phyloP scores from a whole-genome alignment of 2,113 vertebrate genomes.

The Smithornis capensis region DNA sequence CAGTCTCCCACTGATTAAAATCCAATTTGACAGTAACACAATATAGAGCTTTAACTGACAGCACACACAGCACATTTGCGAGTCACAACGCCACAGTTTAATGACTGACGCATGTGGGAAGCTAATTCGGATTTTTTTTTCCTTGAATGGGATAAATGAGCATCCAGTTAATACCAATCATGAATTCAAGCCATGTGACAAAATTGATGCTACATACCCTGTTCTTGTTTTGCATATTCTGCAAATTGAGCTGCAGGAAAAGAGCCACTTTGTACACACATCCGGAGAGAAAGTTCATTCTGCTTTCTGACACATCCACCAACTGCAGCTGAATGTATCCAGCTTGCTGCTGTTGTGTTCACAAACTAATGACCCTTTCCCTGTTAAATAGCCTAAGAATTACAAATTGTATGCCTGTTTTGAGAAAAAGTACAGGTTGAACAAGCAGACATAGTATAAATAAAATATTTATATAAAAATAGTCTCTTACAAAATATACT shows the following conservation, averaged over 20 bases:
- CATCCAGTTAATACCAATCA: slow-evolving; percentile 53
- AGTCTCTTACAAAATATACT: slow-evolving; percentile 98
- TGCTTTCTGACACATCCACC: slow-evolving; percentile 43
- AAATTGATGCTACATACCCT: slow-evolving; percentile 71
- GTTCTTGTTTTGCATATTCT: slow-evolving; percentile 72
- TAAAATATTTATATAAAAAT: slow-evolving; percentile 98
- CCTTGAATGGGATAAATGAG: slow-evolving; percentile 72
- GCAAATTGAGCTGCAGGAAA: slow-evolving; percentile 69
- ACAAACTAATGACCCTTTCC: slow-evolving; percentile 34
- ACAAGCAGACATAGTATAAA: slow-evolving; percentile 87
- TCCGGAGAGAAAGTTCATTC: slow-evolving; percentile 59
- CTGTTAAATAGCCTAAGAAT: slow-evolving; percentile 66
- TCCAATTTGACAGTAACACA: slow-evolving; percentile 57
- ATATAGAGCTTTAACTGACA: slow-evolving; percentile 61
- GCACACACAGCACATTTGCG: slow-evolving; percentile 65
- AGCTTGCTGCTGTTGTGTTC: slow-evolving; percentile 55
- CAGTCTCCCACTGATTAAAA: slow-evolving; percentile 66
- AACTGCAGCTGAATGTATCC: slow-evolving; percentile 26
- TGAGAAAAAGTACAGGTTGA: slow-evolving; percentile 72
- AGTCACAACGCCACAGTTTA: slow-evolving; percentile 49
- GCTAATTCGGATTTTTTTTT: slow-evolving; percentile 53
- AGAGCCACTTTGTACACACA: slow-evolving; percentile 67
- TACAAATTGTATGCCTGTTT: slow-evolving; percentile 65
- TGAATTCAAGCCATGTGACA: slow-evolving; percentile 58
- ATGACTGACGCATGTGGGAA: slow-evolving; percentile 64